Percentiles rank a stretch among this genome's conserved stretches.
Evolutionary conservation across 2,797 vertebrate species (phyloP).

Genomic region (Sebastolobus alascanus): DNA sequence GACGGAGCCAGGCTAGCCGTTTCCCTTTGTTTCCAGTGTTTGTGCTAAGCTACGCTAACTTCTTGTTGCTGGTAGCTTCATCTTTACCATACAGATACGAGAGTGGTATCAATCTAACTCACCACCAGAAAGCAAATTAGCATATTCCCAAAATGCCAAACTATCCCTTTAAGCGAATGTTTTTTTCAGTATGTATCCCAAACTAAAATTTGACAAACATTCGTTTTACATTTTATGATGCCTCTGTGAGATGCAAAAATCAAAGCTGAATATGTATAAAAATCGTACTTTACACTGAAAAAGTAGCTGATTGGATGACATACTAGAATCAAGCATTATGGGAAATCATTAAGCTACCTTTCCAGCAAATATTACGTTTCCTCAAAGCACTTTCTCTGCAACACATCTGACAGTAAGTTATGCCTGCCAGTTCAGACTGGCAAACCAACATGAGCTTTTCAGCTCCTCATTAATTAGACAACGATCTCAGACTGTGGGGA

Average conservation of each 20-base stretch:
- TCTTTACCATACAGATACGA: no score
- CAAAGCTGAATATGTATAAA: not conserved
- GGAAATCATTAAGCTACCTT: conserved; percentile 15
- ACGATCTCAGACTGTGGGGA: conserved; percentile 46
- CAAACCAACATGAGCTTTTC: conserved; percentile 44
- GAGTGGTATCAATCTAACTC: no score
- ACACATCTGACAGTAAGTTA: conserved; percentile 49
- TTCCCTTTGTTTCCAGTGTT: no score
- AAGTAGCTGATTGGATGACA: conserved; percentile 4
- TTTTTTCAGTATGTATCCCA: not conserved
- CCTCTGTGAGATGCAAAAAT: not conserved
- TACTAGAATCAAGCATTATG: not conserved
- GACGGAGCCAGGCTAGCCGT: no score
- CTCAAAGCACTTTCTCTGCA: conserved; percentile 28
- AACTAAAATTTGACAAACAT: not conserved
- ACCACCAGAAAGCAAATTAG: not conserved
- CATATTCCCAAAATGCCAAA: not conserved
- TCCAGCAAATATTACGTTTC: conserved; percentile 17
- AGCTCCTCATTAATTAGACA: conserved; percentile 67
- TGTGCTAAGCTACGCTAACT: no score
- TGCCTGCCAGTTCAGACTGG: conserved; percentile 42
- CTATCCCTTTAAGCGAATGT: not conserved
- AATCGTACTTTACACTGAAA: not conserved
- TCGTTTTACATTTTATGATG: not conserved
- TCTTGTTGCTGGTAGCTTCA: no score